A percentile compares a stretch with the other conserved stretches of the same genome.
Conservation (phyloP, 2,797 vertebrate genomes). For the Macropus fuliginosus region DNA sequence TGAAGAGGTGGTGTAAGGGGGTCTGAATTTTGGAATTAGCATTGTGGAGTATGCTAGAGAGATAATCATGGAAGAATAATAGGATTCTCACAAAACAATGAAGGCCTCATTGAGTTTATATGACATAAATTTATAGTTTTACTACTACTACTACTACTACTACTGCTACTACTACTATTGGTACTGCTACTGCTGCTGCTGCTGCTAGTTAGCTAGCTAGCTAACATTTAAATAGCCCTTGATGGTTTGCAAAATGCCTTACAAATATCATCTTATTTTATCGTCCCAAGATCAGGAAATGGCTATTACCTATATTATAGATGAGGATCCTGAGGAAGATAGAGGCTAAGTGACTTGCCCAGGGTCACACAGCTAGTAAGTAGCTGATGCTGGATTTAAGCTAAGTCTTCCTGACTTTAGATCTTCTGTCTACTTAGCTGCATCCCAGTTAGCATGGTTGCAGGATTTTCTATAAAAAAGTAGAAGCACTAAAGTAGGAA, state of each 20-base stretch:
- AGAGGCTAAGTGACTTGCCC: too few species aligned
- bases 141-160: too few species aligned
- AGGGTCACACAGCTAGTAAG: too few species aligned
- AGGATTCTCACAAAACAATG: neutral
- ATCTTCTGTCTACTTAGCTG: neutral
- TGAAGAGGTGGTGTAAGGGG: neutral
- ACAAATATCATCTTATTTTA: neutral
- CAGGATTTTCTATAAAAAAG: neutral
- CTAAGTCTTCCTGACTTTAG: neutral
- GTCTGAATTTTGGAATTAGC: neutral
- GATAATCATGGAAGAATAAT: neutral
- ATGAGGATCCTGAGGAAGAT: neutral
- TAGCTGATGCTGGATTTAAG: too few species aligned
- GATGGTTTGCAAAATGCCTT: neutral
- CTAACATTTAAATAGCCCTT: neutral
- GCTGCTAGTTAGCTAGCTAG: neutral
- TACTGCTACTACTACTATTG: too few species aligned
- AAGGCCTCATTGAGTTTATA: neutral
- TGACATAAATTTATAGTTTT: neutral
- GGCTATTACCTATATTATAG: neutral
- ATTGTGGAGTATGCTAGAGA: neutral
- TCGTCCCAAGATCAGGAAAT: neutral
- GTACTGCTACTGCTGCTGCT: too few species aligned
- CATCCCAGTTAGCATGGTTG: neutral
- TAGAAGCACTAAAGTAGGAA: neutral